These are phyloP conservation scores for Caenorhabditis tropicalis DNA, from an alignment of 1,140 invertebrate species.

Conservation along the genomic window DNA sequence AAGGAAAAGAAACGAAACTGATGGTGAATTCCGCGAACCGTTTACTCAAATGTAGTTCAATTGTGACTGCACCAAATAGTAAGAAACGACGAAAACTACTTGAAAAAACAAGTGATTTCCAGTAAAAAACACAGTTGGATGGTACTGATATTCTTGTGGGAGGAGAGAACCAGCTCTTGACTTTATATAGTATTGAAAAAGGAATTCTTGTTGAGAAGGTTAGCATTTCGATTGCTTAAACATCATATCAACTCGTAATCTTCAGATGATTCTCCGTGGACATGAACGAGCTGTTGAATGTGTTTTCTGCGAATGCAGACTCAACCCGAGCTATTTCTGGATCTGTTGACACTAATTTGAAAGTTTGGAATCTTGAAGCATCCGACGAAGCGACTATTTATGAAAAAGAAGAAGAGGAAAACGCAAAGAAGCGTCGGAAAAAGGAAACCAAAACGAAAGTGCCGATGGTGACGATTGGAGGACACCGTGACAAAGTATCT, in stretches of 20 bases:
- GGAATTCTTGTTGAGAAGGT: slow-evolving; percentile 1
- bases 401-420: slow-evolving; percentile 51
- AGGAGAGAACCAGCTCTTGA: slow-evolving; percentile 61
- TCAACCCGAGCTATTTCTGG: slow-evolving; percentile 64
- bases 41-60: slow-evolving; percentile 42
- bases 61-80: slow-evolving; percentile 19
- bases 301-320: slow-evolving; percentile 61
- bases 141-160: slow-evolving; percentile 55
- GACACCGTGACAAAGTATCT: slow-evolving; percentile 89
- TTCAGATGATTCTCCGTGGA: slow-evolving; percentile 57
- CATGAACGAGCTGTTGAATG: slow-evolving; percentile 68
- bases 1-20: slow-evolving; percentile 21
- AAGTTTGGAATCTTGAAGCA: slow-evolving; percentile 67
- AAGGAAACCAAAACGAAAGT: slow-evolving; percentile 75
- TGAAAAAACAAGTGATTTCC: background rate
- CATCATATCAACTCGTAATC: background rate
- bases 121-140: slow-evolving; percentile 17
- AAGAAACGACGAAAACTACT: background rate
- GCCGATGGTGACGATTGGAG: slow-evolving; percentile 85
- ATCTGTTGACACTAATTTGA: slow-evolving; percentile 66
- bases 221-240: no score
- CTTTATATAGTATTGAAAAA: slow-evolving; percentile 52
- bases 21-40: slow-evolving; percentile 44
- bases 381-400: slow-evolving; percentile 46
- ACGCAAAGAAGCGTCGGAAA: slow-evolving; percentile 59